These are phyloP conservation scores for Laothoe populi DNA, from an alignment of 2,888 invertebrate species.

Conservation along the genomic window DNA sequence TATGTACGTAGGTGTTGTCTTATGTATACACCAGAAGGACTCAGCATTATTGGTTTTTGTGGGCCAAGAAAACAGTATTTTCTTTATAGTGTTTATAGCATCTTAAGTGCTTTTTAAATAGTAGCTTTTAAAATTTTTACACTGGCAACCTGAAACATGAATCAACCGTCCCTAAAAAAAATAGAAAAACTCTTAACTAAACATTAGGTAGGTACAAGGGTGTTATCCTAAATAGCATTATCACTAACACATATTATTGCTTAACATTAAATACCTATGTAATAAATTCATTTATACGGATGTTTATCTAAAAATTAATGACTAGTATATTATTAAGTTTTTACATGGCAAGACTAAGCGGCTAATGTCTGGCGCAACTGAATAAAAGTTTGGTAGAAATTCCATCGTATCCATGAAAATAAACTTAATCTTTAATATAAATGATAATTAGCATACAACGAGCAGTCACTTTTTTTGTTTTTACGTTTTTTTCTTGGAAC, in stretches of 20 bases:
- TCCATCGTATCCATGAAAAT: neutral
- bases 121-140: neutral
- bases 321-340: conserved; percentile 23
- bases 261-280: conserved; percentile 60
- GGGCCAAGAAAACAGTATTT: too few species aligned
- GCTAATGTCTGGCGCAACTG: conserved; percentile 1
- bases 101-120: too few species aligned
- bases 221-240: conserved; percentile 48
- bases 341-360: conserved; percentile 18
- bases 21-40: too few species aligned
- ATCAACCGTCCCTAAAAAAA: conserved; percentile 7
- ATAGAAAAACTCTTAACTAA: conserved; percentile 7
- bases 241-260: conserved; percentile 79
- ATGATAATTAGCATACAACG: too few species aligned
- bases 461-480: too few species aligned
- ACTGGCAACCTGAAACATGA: neutral
- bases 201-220: conserved; percentile 22
- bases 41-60: too few species aligned
- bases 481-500: too few species aligned
- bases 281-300: conserved; percentile 79
- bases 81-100: too few species aligned
- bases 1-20: too few species aligned
- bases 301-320: conserved; percentile 42
- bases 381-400: neutral
- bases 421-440: too few species aligned